phyloP scores from a whole-genome alignment of 2,797 vertebrate genomes.

The Sebastes minor region DNA sequence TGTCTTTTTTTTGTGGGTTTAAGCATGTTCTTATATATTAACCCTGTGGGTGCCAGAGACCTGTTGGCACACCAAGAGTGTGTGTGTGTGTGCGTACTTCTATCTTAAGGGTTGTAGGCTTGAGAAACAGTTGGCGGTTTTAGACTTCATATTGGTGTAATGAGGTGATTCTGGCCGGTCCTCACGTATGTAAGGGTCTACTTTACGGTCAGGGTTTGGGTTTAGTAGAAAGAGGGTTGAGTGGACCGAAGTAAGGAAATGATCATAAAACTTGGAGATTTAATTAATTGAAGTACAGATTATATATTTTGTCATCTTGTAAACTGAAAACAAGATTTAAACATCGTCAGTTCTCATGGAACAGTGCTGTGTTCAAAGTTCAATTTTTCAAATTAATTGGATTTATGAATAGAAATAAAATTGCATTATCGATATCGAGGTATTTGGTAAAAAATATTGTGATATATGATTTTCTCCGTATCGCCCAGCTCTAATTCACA shows the following conservation, averaged over 20 bases:
- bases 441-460: no score
- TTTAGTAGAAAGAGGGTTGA: neutral
- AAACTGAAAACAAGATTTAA: neutral
- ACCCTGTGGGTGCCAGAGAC: conserved; percentile 46
- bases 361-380: neutral
- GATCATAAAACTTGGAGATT: neutral
- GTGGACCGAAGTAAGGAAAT: neutral
- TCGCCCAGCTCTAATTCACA: no score
- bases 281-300: neutral
- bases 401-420: neutral
- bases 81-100: neutral
- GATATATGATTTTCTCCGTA: no score
- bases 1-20: conserved; percentile 61
- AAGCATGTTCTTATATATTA: conserved; percentile 64
- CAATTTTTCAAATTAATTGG: neutral
- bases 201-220: neutral
- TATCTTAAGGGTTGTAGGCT: neutral
- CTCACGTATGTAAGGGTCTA: neutral
- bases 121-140: neutral
- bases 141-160: neutral
- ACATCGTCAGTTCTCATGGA: neutral
- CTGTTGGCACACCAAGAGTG: conserved; percentile 12
- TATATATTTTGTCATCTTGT: neutral
- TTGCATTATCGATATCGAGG: no score
- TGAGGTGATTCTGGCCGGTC: neutral